A percentile compares a stretch with the other conserved stretches of the same genome.
phyloP scores from a whole-genome alignment of 2,888 invertebrate species.

The Zootermopsis nevadensis region DNA sequence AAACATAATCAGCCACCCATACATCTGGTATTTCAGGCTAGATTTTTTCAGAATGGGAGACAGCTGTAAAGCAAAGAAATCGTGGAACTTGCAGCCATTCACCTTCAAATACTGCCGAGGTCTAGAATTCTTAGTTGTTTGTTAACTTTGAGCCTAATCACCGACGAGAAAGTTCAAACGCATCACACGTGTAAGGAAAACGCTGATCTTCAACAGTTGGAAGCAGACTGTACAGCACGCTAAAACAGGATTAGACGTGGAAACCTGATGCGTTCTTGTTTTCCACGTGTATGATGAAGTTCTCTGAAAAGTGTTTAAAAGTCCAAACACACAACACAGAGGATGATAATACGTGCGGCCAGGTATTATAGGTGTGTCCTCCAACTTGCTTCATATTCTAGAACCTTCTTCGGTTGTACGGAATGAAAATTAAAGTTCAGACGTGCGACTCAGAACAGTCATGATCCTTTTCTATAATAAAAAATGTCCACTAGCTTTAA shows the following conservation, averaged over 20 bases:
- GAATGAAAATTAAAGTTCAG: background rate
- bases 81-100: no score
- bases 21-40: no score
- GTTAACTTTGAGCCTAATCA: no score
- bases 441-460: background rate
- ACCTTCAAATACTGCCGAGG: no score
- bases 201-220: background rate
- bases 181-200: no score
- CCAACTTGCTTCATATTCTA: slow-evolving; percentile 16
- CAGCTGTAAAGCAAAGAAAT: no score
- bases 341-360: slow-evolving; percentile 1
- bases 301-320: slow-evolving; percentile 48
- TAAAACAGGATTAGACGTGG: slow-evolving; percentile 46
- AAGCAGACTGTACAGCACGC: background rate
- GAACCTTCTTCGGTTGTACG: slow-evolving; percentile 2
- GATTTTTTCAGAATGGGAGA: no score
- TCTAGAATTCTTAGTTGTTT: no score
- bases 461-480: background rate
- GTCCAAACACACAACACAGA: slow-evolving; percentile 37
- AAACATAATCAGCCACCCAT: no score
- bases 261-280: slow-evolving; percentile 41
- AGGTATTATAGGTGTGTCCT: slow-evolving; percentile 28
- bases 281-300: slow-evolving; percentile 45
- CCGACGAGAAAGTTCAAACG: no score
- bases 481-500: background rate